A percentile compares a stretch with the other conserved stretches of the same genome.
Evolutionary conservation across 2,888 invertebrate genomes (phyloP).

Genomic region (Cryptus armator): DNA sequence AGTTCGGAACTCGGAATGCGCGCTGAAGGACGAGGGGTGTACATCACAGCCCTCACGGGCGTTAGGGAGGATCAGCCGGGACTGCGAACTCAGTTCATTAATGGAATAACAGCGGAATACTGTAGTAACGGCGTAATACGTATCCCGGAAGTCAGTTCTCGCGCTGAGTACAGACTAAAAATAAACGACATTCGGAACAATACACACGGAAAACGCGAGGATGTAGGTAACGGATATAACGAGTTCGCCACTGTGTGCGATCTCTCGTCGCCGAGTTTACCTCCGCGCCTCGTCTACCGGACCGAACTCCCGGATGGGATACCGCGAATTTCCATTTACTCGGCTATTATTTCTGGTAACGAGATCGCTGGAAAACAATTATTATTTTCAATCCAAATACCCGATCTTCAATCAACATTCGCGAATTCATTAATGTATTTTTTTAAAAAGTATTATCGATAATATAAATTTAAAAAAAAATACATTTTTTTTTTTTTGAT

Average conservation of each 20-base stretch:
- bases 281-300: conserved; percentile 2
- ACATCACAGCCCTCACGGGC: neutral
- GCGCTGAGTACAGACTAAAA: conserved; percentile 4
- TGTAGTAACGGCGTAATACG: neutral
- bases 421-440: neutral
- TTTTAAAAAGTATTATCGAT: neutral
- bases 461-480: neutral
- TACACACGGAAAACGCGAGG: neutral
- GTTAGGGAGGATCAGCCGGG: neutral
- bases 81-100: neutral
- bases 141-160: conserved; percentile 1
- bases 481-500: neutral
- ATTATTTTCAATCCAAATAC: conserved; percentile 42
- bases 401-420: conserved; percentile 21
- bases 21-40: neutral
- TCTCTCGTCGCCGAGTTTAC: conserved; percentile 26
- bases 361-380: conserved; percentile 36
- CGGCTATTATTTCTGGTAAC: conserved; percentile 56
- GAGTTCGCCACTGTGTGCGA: neutral
- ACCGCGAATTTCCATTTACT: conserved; percentile 58
- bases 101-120: conserved; percentile 8
- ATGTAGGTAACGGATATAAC: conserved; percentile 13
- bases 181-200: conserved; percentile 9
- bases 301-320: conserved; percentile 10
- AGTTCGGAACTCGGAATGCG: too few relatives aligned